Conservation (phyloP, 2,113 vertebrate species). For the Gnathonemus echidnorhynchus region DNA sequence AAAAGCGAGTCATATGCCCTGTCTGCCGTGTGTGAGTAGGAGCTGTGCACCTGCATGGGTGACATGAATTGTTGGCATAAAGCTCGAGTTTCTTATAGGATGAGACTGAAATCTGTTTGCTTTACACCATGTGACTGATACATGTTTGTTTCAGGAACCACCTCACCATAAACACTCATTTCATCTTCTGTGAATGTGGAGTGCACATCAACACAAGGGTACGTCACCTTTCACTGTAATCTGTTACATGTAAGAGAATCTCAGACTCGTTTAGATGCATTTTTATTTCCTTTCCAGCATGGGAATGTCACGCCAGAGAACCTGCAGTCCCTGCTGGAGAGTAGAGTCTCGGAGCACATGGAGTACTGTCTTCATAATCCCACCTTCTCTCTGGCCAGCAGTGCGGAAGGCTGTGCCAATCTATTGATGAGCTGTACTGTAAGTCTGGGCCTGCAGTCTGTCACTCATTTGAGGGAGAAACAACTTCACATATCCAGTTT, state of each 20-base stretch:
- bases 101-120: background rate
- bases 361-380: constrained; percentile 55
- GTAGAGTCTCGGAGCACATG: constrained; percentile 53
- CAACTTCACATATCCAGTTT: background rate
- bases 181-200: constrained; percentile 60
- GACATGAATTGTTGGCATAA: background rate
- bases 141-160: constrained; percentile 47
- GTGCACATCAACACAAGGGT: constrained; percentile 60
- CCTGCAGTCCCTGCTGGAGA: constrained; percentile 52
- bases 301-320: constrained; percentile 43
- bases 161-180: constrained; percentile 52
- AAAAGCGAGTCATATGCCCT: constrained; percentile 70
- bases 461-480: background rate
- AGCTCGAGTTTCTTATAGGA: background rate
- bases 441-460: background rate
- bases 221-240: constrained; percentile 18
- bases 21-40: constrained; percentile 74
- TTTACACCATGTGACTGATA: background rate
- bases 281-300: constrained; percentile 32
- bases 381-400: constrained; percentile 47
- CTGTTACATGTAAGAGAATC: background rate
- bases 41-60: background rate
- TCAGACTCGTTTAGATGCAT: background rate
- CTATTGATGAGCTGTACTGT: constrained; percentile 64
- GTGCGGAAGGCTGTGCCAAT: constrained; percentile 39